These are phyloP conservation scores for Homarus americanus DNA, from an alignment of 1,140 invertebrate genomes.

Conservation along the genomic window DNA sequence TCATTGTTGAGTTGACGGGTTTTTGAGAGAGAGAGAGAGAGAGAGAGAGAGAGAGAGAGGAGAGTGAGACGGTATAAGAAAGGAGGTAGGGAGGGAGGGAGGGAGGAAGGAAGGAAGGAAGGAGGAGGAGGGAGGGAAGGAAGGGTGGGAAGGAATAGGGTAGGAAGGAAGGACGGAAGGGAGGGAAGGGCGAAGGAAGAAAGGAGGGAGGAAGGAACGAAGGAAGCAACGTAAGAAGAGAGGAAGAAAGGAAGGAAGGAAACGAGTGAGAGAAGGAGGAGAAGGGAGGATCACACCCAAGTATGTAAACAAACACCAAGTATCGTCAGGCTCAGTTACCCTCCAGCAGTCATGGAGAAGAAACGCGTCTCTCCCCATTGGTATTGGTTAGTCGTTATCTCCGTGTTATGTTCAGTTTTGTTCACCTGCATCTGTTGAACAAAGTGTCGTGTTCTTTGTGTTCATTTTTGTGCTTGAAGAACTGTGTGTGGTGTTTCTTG, in stretches of 20 bases:
- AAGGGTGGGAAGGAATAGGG: not conserved
- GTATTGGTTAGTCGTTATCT: no score
- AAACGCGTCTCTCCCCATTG: no score
- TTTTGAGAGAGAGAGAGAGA: no score
- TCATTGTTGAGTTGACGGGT: not conserved
- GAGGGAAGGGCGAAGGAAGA: not conserved
- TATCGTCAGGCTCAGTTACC: no score
- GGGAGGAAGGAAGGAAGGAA: not conserved
- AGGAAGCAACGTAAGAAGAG: not conserved
- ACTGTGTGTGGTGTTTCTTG: no score
- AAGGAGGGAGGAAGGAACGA: not conserved
- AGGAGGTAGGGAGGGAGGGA: not conserved
- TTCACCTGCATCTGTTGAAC: no score
- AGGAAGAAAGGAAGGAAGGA: not conserved
- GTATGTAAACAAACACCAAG: no score
- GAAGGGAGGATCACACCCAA: not conserved
- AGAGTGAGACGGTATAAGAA: not conserved
- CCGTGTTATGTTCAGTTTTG: no score
- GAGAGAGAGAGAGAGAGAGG: no score
- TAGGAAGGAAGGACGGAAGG: not conserved
- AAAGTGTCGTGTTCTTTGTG: no score
- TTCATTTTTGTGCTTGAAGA: no score
- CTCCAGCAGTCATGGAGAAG: no score
- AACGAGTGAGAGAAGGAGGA: not conserved
- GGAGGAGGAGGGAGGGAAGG: not conserved